phyloP scores from a whole-genome alignment of 2,113 vertebrate species.

The Eolophus roseicapilla region DNA sequence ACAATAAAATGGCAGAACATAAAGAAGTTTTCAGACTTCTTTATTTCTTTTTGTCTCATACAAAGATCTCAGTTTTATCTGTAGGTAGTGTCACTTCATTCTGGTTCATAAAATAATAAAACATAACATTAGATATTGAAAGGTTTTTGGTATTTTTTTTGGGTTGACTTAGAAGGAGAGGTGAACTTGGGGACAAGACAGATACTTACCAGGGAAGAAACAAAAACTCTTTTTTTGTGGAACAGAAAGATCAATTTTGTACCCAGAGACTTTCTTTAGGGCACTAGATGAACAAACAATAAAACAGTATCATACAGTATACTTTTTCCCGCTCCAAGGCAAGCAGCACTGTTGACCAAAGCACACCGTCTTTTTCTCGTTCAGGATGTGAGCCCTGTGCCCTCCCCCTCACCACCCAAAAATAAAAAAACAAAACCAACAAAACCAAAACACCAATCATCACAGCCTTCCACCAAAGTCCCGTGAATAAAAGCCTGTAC shows the following conservation, averaged over 20 bases:
- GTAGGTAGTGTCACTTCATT: not conserved
- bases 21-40: not conserved
- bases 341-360: not conserved
- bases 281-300: not conserved
- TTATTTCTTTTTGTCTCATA: not conserved
- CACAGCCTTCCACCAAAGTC: not conserved
- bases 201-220: not conserved
- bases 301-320: not conserved
- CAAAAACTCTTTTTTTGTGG: not conserved
- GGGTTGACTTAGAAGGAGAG: not conserved
- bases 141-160: not conserved
- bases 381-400: not conserved
- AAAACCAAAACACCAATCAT: not conserved
- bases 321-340: not conserved
- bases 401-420: fast-evolving
- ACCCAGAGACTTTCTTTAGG: not conserved
- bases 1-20: not conserved
- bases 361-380: not conserved
- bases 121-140: not conserved
- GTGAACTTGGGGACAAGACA: not conserved
- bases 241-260: not conserved
- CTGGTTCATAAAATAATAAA: not conserved
- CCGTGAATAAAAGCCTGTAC: not conserved
- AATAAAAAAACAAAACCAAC: too few species aligned
- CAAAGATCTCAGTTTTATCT: not conserved